Base-by-base conservation (phyloP, 2,888 invertebrate species). In the Copidosoma aretas region DNA sequence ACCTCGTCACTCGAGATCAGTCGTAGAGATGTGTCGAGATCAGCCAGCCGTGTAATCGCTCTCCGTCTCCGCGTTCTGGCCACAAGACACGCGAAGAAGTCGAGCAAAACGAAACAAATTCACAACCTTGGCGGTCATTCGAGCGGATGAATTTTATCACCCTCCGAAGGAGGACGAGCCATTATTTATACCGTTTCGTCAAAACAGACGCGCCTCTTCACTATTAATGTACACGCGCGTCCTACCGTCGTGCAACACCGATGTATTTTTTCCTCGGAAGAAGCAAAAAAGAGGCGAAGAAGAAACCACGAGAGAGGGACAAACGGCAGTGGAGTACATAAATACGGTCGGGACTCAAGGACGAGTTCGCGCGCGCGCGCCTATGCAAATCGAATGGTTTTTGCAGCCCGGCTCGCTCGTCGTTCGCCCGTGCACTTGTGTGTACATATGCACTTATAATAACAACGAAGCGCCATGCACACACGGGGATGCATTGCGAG, bases 321-420 rank as follows among this genome's bases (percentile, higher is more conserved):
- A 46, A 56, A 24, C n/a, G n/a, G 21, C 15, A 15, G 17, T 46
- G n/a, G 15, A n/a, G 41, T 14, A 41, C 51, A 17, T 24, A 24
- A 60, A 56, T 56, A 60, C 57, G 43, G 32, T 32, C 3, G 21
- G 39, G 41, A 14, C 41, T 57, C 64, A 64, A 67, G 59, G 62
- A 62, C 62, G 62, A 53, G 19, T 61, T 52, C 53, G 39, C 39
- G 39, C 41, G 60, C n/a, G 24, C 43, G 49, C 49, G 60, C 61
- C 61, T 61, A 68, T 68, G 61, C 60, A 64, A 64, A 68, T 68
- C 54, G 60, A 68, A 64, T 39, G 64, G 25, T 22, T 39, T 56
- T 64, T 49, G 22, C 15, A n/a, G n/a, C n/a, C 49, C 14, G 19
- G 17, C 24, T 15, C 60, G 43, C 12, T 15, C 32, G 3, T 15